Evolutionary conservation across 1,140 invertebrate genomes (phyloP).

Genomic region (Pissodes strobi): DNA sequence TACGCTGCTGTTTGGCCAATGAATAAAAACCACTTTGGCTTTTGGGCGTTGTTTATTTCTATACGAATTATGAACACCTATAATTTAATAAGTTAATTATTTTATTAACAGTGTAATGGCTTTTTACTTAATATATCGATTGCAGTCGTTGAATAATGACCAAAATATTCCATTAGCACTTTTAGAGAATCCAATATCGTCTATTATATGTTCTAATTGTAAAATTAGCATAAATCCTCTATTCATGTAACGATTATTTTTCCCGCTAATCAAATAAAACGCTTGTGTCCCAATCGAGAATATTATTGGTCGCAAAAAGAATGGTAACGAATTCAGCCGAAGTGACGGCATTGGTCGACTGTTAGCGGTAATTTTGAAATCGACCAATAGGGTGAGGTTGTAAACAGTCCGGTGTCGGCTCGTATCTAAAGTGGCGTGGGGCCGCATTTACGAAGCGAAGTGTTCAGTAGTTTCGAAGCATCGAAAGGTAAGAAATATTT

Average conservation of each 20-base stretch:
- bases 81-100: no score
- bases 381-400: conserved; percentile 49
- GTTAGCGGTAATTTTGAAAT: conserved; percentile 66
- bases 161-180: no score
- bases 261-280: conserved; percentile 36
- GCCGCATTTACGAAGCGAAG: conserved; percentile 65
- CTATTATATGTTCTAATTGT: not conserved
- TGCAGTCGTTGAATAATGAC: no score
- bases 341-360: conserved; percentile 60
- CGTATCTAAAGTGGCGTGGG: conserved; percentile 66
- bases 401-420: conserved; percentile 61
- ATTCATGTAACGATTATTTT: conserved; percentile 35
- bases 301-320: conserved; percentile 41
- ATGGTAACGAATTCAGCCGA: conserved; percentile 34
- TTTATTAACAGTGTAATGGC: no score
- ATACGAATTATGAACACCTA: no score
- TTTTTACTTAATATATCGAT: no score
- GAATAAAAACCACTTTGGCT: no score
- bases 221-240: conserved; percentile 14
- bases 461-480: conserved; percentile 62
- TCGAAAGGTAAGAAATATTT: conserved; percentile 64
- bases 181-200: not conserved
- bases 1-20: no score
- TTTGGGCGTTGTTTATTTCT: no score
- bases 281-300: conserved; percentile 27